These are phyloP conservation scores for Plectrocnemia conspersa DNA, from an alignment of 1,140 invertebrate species.

Conservation along the genomic window DNA sequence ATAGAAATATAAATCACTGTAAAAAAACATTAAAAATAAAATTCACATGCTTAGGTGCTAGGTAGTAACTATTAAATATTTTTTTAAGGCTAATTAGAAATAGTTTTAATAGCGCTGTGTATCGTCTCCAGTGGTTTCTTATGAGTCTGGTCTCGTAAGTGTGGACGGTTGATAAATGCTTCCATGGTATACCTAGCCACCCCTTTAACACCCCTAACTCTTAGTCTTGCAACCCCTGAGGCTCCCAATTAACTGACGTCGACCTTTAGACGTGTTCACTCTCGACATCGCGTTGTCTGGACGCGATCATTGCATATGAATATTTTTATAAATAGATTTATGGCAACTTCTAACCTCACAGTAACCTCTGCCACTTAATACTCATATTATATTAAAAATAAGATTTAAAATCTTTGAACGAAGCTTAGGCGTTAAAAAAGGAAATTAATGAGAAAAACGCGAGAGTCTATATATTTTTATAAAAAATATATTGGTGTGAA, in stretches of 20 bases:
- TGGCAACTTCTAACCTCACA: too few species aligned
- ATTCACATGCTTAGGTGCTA: too few species aligned
- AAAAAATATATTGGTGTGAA: neutral
- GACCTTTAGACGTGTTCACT: slow-evolving; percentile 2
- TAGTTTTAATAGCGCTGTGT: too few species aligned
- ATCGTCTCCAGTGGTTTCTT: slow-evolving; percentile 12
- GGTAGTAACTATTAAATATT: too few species aligned
- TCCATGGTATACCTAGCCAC: slow-evolving; percentile 1
- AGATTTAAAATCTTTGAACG: too few species aligned
- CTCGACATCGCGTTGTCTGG: neutral
- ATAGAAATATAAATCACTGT: too few species aligned
- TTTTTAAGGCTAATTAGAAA: too few species aligned
- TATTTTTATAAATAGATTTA: too few species aligned
- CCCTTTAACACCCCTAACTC: neutral
- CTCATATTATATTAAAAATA: too few species aligned
- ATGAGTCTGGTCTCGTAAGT: slow-evolving; percentile 17
- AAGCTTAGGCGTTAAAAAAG: too few species aligned
- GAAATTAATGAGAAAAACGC: slow-evolving; percentile 10
- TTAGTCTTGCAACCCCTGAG: slow-evolving; percentile 12
- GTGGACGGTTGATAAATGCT: slow-evolving; percentile 20
- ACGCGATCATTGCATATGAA: slow-evolving; percentile 3
- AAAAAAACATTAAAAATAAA: too few species aligned
- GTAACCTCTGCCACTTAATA: too few species aligned
- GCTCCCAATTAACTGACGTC: slow-evolving; percentile 17
- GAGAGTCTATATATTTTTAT: neutral